These are phyloP conservation scores for Cyanistes caeruleus DNA, from an alignment of 2,113 vertebrate genomes.

Conservation along the genomic window DNA sequence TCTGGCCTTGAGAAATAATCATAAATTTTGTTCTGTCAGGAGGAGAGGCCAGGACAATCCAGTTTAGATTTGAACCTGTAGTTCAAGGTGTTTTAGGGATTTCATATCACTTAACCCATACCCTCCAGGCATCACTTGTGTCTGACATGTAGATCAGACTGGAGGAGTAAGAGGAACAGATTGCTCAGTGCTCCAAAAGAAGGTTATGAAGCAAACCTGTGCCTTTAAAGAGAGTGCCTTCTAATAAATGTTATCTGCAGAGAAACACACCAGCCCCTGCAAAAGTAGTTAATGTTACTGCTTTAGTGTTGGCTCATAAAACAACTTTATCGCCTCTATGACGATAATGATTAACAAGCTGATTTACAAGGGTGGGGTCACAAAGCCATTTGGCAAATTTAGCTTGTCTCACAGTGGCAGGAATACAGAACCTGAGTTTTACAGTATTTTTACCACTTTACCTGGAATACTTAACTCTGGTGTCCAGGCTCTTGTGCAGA, in stretches of 20 bases:
- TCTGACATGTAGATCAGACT: constrained; percentile 11
- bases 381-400: constrained; percentile 27
- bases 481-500: neutral
- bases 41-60: neutral
- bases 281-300: constrained; percentile 51
- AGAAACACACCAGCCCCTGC: constrained; percentile 48
- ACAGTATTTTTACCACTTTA: constrained; percentile 9
- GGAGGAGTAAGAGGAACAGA: neutral
- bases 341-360: constrained; percentile 69
- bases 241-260: constrained; percentile 60
- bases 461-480: neutral
- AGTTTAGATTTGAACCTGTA: constrained; percentile 45
- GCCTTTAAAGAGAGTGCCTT: constrained; percentile 37
- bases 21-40: constrained; percentile 28
- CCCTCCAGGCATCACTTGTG: neutral
- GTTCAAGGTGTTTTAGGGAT: constrained; percentile 53
- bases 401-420: constrained; percentile 15
- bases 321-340: constrained; percentile 31
- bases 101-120: constrained; percentile 41
- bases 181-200: neutral
- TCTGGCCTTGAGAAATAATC: constrained; percentile 60
- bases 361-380: constrained; percentile 64
- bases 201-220: neutral
- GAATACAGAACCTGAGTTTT: neutral
- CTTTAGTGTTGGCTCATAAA: constrained; percentile 58